Evolutionary conservation across 2,113 vertebrate genomes (phyloP).

Genomic region (Cyanoramphus novaezelandiae): DNA sequence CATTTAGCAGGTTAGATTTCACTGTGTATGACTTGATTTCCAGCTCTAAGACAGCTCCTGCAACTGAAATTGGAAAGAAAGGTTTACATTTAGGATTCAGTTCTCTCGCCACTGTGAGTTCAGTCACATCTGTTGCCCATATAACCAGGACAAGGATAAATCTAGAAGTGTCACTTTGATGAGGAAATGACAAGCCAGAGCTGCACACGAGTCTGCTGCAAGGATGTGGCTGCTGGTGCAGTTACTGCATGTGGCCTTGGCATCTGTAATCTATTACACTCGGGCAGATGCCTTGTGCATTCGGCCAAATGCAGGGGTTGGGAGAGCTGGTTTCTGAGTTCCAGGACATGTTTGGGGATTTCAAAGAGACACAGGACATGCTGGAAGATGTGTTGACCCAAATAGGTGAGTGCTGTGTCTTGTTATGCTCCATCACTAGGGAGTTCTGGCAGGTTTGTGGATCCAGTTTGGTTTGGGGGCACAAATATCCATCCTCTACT

Average conservation of each 20-base stretch:
- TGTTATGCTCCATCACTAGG: not conserved
- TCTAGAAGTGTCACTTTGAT: not conserved
- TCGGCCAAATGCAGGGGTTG: not conserved
- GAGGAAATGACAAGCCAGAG: not conserved
- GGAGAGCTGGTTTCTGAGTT: not conserved
- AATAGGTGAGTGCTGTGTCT: not conserved
- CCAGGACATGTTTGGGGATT: not conserved
- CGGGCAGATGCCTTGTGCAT: not conserved
- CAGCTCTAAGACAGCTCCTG: not conserved
- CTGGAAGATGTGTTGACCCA: not conserved
- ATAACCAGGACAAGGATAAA: not conserved
- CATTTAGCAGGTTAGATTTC: not conserved
- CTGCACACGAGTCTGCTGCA: not conserved
- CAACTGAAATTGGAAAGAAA: not conserved
- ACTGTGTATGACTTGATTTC: not conserved
- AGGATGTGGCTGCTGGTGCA: not conserved
- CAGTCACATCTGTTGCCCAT: not conserved
- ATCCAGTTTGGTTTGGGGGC: not conserved
- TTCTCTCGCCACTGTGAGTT: not conserved
- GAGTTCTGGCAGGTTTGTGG: not conserved
- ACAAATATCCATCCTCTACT: not conserved
- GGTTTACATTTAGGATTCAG: not conserved
- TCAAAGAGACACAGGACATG: not conserved
- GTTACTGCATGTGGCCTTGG: slow-evolving; percentile 2
- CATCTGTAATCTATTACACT: not conserved